A percentile compares a stretch with the other conserved stretches of the same genome.
Evolutionary conservation across 92 coral and sea anemone genomes (phyloP).

Genomic region (Epizoanthus illoricatus): DNA sequence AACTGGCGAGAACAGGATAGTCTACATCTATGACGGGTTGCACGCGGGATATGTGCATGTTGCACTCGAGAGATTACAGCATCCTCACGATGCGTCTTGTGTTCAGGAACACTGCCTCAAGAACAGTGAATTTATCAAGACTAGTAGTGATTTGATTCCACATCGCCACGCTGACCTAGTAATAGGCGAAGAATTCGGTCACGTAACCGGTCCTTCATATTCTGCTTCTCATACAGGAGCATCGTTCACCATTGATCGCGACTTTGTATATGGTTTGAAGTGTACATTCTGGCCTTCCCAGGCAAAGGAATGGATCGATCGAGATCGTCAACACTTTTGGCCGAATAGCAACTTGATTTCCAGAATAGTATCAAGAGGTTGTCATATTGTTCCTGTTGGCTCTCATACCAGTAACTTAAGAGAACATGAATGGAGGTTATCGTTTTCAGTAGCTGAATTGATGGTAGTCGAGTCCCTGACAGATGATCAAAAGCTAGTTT

Average conservation of each 20-base stretch:
- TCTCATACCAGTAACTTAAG: slow-evolving; percentile 56
- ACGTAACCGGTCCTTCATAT: slow-evolving; percentile 64
- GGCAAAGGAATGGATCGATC: slow-evolving; percentile 65
- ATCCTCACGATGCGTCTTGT: slow-evolving; percentile 5
- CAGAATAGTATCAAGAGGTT: slow-evolving; percentile 52
- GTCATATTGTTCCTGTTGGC: slow-evolving; percentile 77
- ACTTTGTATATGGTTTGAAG: slow-evolving; percentile 76
- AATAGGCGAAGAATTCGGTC: slow-evolving; percentile 13
- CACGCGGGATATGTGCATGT: slow-evolving; percentile 67
- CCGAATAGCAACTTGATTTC: slow-evolving; percentile 53
- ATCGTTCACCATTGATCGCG: slow-evolving; percentile 49
- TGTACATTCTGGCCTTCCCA: slow-evolving; percentile 78
- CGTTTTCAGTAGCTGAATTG: slow-evolving; percentile 70
- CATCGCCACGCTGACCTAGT: slow-evolving; percentile 25
- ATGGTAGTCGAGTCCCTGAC: slow-evolving; percentile 56
- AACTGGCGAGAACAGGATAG: not conserved
- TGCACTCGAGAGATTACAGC: slow-evolving; percentile 18
- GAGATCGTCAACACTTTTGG: slow-evolving; percentile 60
- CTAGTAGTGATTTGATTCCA: slow-evolving; percentile 48
- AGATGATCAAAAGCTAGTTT: slow-evolving; percentile 60
- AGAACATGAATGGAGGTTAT: slow-evolving; percentile 78
- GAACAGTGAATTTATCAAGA: slow-evolving; percentile 56
- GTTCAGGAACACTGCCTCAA: slow-evolving; percentile 48
- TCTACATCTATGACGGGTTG: slow-evolving; percentile 51
- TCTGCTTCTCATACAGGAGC: slow-evolving; percentile 50